Conservation (phyloP, 2,113 vertebrate species). For the Myiopsitta monachus region DNA sequence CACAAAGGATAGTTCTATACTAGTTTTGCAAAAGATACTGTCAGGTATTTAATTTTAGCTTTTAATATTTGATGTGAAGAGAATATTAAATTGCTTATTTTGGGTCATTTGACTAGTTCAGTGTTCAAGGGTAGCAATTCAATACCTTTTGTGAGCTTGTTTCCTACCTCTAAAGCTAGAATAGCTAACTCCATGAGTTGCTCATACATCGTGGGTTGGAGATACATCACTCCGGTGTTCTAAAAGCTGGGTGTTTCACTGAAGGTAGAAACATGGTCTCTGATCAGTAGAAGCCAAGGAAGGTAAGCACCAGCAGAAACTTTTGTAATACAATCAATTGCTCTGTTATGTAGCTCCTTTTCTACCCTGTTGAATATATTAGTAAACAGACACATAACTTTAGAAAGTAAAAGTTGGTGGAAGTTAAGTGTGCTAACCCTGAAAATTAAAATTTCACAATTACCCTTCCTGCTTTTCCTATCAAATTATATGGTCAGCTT, state of each 20-base stretch:
- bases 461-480: background rate
- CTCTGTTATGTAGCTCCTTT: background rate
- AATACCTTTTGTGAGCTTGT: background rate
- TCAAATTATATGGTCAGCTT: background rate
- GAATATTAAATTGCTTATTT: background rate
- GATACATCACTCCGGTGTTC: background rate
- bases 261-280: background rate
- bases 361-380: background rate
- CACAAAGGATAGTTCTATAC: background rate
- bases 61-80: background rate
- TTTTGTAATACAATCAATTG: background rate
- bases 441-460: background rate
- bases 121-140: background rate
- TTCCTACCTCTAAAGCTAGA: background rate
- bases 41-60: background rate
- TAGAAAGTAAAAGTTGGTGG: background rate
- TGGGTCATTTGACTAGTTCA: background rate
- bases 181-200: background rate
- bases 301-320: background rate
- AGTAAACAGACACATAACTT: background rate
- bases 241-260: background rate
- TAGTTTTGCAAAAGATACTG: background rate
- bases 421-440: background rate
- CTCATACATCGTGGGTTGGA: background rate
- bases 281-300: background rate